Evolutionary conservation across 2,113 vertebrate species (phyloP), one percentile per base, ranked within the genome.

Genomic region (Aptenodytes patagonicus): DNA sequence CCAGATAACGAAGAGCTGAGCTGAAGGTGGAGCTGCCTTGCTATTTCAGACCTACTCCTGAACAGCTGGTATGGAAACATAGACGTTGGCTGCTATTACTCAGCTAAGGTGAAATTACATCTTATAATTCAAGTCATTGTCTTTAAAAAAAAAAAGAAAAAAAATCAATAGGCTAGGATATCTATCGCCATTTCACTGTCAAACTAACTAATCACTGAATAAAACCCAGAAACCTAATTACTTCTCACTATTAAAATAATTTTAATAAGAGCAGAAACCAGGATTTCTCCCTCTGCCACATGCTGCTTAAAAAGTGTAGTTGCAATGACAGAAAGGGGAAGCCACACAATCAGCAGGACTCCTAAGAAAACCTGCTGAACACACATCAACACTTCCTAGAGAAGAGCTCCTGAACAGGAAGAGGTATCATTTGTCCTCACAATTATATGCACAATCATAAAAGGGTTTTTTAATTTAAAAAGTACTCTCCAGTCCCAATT

Each of bases 1-100:
- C 64, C 42, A 78, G 80, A 91, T 84, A 96, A 95, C 40, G 38
- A 96, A 77, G 69, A 96, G 60, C 40, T 90, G 69, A 96, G 60
- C 40, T 90, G 76, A 83, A 1, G 0, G 58, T 31, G 68, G 38
- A 94, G 47, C n/a, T 89, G 86, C 46, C 62, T 88, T 80, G 66
- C 49, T 88, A 44, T 92, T 95, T 92, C 79, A 68, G 62, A 80
- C 52, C 87, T 60, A 38, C 47, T 65, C 47, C 72, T 55, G 32
- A 96, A 60, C 51, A 91, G 46, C 52, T 80, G 31, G 24, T 38
- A 47, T 60, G 71, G 69, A 96, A 94, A 89, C 19, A 81, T 13
- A 94, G 51, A 62, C 3, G 0, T 19, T 58, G 68, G 52, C 76
- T 87, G 51, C 69, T 82, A 60, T 84, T 96, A 89, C 29, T 87